Conservation (phyloP, 2,113 vertebrate species). For the Petroica traversi region DNA sequence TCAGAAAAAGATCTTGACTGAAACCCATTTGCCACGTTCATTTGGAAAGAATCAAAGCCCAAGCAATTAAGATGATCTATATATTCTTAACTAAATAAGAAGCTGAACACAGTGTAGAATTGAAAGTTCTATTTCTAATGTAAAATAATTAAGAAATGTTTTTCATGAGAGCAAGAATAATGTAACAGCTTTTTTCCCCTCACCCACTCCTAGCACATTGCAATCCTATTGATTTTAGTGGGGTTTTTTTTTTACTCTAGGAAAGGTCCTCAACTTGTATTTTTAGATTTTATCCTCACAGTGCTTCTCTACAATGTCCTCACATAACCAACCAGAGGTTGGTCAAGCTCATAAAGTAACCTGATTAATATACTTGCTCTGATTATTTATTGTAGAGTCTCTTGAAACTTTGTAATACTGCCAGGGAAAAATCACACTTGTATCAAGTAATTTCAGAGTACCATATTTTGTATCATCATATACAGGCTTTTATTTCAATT, state of each 20-base stretch:
- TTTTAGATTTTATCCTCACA: constrained; percentile 3
- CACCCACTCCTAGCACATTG: not conserved
- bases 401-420: not conserved
- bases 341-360: not conserved
- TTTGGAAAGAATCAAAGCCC: not conserved
- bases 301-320: not conserved
- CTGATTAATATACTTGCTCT: not conserved
- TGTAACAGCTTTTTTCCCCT: not conserved
- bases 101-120: not conserved
- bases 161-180: not conserved
- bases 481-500: not conserved
- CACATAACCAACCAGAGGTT: not conserved
- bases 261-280: not conserved
- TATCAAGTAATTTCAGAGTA: constrained; percentile 10
- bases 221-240: not conserved
- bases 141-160: not conserved
- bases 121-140: not conserved
- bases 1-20: not conserved
- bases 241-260: not conserved
- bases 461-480: not conserved
- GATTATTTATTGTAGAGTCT: constrained; percentile 4
- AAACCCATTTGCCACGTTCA: not conserved
- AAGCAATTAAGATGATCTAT: not conserved
- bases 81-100: not conserved
- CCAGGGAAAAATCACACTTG: constrained; percentile 8